Conservation (phyloP, 2,113 vertebrate genomes). For the Festucalex cinctus region DNA sequence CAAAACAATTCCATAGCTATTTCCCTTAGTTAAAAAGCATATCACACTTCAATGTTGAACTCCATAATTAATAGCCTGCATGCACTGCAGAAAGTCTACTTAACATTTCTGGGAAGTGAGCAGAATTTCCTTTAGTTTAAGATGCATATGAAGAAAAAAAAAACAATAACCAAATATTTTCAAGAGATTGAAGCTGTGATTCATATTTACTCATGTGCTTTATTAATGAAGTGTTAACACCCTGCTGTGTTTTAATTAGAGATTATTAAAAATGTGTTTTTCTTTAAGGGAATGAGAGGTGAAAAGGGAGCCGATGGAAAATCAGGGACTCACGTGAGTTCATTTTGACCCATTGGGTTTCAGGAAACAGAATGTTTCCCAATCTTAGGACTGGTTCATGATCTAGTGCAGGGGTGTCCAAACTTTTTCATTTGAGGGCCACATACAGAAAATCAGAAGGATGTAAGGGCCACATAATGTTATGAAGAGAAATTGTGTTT, state of each 20-base stretch:
- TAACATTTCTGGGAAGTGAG: too few relatives aligned
- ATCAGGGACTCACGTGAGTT: slow-evolving; percentile 79
- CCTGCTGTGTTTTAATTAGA: neutral
- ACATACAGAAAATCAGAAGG: too few relatives aligned
- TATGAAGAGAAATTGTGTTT: too few relatives aligned
- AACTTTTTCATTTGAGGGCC: too few relatives aligned
- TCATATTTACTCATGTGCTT: neutral
- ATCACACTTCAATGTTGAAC: neutral
- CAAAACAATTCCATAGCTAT: neutral
- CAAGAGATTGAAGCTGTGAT: neutral
- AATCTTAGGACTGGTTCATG: neutral
- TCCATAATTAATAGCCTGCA: neutral
- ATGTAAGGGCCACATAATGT: too few relatives aligned
- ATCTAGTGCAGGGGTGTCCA: too few relatives aligned
- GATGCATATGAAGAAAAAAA: too few relatives aligned
- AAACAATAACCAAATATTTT: neutral
- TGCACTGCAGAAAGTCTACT: too few relatives aligned
- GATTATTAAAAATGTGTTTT: neutral
- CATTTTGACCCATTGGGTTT: slow-evolving; percentile 7
- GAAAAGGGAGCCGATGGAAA: slow-evolving; percentile 81
- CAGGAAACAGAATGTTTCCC: neutral
- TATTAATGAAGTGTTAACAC: neutral
- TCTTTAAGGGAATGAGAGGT: slow-evolving; percentile 74
- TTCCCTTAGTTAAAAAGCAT: neutral
- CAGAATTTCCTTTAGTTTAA: too few relatives aligned